These are phyloP conservation scores for Atethmia centrago DNA, from an alignment of 2,888 invertebrate species.

Conservation along the genomic window DNA sequence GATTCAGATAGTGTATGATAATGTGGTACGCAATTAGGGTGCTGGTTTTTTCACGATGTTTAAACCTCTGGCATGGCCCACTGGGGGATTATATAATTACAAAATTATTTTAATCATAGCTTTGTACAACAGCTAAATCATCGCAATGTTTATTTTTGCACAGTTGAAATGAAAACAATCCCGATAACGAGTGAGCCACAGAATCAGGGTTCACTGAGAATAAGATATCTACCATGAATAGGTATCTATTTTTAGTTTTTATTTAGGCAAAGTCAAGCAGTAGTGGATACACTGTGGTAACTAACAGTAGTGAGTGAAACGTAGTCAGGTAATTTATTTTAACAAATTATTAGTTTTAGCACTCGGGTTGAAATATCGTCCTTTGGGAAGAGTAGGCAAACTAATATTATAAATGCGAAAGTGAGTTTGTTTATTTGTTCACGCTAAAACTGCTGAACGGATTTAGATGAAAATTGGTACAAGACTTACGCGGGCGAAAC, in stretches of 20 bases:
- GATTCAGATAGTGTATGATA: no score
- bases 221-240: conserved; percentile 1
- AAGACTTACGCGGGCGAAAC: no score
- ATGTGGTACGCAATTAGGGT: no score
- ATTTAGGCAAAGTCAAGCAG: conserved; percentile 7
- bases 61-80: no score
- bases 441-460: no score
- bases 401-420: no score
- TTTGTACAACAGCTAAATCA: conserved; percentile 2
- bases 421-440: no score
- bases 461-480: no score
- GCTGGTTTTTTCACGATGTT: no score
- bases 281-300: conserved; percentile 16
- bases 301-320: conserved; percentile 25
- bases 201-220: conserved; percentile 16
- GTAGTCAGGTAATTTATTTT: conserved; percentile 19
- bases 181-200: conserved; percentile 10
- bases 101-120: not conserved
- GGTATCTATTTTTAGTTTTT: conserved; percentile 25
- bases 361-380: no score
- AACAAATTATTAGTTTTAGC: not conserved
- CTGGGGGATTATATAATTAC: not conserved
- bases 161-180: conserved; percentile 12
- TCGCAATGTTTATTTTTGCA: conserved; percentile 1
- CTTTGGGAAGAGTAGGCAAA: no score